A percentile compares a stretch with the other conserved stretches of the same genome.
These are phyloP conservation scores for Dasyornis broadbenti DNA, from an alignment of 2,113 vertebrate genomes.

Conservation along the genomic window DNA sequence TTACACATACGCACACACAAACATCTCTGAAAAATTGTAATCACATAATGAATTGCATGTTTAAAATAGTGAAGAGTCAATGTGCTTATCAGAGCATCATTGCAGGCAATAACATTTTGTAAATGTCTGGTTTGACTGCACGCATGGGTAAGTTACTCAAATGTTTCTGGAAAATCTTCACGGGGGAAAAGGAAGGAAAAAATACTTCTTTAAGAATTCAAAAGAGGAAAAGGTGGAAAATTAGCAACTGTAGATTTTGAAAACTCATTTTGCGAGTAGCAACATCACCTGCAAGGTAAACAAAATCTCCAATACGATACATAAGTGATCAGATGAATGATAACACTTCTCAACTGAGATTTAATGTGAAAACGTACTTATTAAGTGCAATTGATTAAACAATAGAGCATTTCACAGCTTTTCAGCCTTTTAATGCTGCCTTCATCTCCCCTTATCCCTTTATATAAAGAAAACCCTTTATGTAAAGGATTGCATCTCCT, in stretches of 20 bases:
- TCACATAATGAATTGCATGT: neutral
- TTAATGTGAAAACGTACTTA: neutral
- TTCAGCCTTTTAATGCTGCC: neutral
- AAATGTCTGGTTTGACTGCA: neutral
- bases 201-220: neutral
- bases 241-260: neutral
- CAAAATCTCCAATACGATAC: neutral
- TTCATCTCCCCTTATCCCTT: neutral
- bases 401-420: neutral
- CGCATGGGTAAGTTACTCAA: neutral
- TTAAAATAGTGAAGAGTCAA: neutral
- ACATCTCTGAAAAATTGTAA: neutral
- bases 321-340: neutral
- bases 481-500: neutral
- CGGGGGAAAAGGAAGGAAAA: neutral
- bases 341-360: neutral
- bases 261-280: neutral
- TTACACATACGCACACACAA: neutral
- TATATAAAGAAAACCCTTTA: too few species aligned
- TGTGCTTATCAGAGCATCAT: neutral
- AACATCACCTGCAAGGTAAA: neutral
- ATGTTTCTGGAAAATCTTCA: neutral
- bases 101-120: neutral
- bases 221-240: neutral
- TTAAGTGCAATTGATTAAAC: neutral